A percentile compares a stretch with the other conserved stretches of the same genome.
Evolutionary conservation across 2,797 vertebrate species (phyloP).

Genomic region (Pseudochaenichthys georgianus): DNA sequence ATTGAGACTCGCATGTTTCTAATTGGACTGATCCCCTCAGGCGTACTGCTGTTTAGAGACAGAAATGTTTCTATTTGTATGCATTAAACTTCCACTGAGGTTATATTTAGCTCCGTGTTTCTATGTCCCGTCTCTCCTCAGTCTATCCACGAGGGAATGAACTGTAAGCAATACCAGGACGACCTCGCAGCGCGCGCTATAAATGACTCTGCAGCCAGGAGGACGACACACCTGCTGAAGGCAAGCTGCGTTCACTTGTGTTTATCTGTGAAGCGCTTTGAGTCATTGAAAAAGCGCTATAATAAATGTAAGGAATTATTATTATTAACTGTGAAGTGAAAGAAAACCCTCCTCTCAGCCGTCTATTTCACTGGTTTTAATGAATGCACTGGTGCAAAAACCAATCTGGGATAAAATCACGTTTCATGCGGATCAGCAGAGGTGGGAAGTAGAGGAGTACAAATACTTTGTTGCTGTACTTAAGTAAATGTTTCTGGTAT

Average conservation of each 20-base stretch:
- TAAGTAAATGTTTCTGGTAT: too few relatives aligned
- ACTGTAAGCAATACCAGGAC: conserved; percentile 91
- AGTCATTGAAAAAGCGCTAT: too few relatives aligned
- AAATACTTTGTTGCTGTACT: too few relatives aligned
- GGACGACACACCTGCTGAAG: conserved; percentile 89
- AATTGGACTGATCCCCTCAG: not conserved
- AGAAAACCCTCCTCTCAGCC: too few relatives aligned
- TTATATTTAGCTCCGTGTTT: conserved; percentile 5
- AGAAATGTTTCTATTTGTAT: conserved; percentile 5
- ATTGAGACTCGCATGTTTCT: not conserved
- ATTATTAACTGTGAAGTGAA: not conserved
- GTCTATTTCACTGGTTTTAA: too few relatives aligned
- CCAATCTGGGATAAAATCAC: too few relatives aligned
- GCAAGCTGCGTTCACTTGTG: conserved; percentile 60
- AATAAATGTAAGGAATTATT: too few relatives aligned
- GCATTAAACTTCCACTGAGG: not conserved
- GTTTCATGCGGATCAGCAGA: too few relatives aligned
- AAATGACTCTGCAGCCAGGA: conserved; percentile 87
- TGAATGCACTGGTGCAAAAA: too few relatives aligned
- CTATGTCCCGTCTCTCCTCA: conserved; percentile 47
- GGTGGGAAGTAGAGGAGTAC: too few relatives aligned
- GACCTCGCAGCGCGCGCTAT: conserved; percentile 84
- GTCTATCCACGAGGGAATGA: conserved; percentile 90
- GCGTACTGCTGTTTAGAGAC: not conserved
- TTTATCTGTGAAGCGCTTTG: too few relatives aligned